These are phyloP conservation scores for Acleris emargana DNA, from an alignment of 2,888 invertebrate genomes.

Conservation along the genomic window DNA sequence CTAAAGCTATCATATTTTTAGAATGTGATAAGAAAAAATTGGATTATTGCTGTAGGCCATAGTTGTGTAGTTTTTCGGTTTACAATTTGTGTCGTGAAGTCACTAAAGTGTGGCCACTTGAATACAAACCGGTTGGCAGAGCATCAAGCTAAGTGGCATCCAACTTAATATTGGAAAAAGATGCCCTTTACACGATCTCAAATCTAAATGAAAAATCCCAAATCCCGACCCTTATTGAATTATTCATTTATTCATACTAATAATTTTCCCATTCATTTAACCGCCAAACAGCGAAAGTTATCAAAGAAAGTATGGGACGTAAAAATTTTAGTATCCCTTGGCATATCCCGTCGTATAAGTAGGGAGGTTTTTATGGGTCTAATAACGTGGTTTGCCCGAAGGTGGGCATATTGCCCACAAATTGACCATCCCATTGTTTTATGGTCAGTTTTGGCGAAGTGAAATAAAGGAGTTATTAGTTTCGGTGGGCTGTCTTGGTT, in stretches of 20 bases:
- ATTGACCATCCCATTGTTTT: slow-evolving; percentile 45
- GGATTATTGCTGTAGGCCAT: too few species aligned
- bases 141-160: too few species aligned
- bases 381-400: slow-evolving; percentile 48
- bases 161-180: too few species aligned
- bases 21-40: too few species aligned
- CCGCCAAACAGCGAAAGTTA: slow-evolving; percentile 40
- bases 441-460: slow-evolving; percentile 39
- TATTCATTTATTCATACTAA: slow-evolving; percentile 51
- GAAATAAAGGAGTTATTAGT: slow-evolving; percentile 35
- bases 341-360: slow-evolving; percentile 48
- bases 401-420: slow-evolving; percentile 43
- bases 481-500: background rate
- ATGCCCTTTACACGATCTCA: background rate
- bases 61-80: too few species aligned
- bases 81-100: too few species aligned
- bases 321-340: slow-evolving; percentile 55
- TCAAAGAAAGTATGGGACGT: slow-evolving; percentile 47
- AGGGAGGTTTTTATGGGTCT: slow-evolving; percentile 50
- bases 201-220: slow-evolving; percentile 13
- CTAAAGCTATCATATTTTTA: too few species aligned
- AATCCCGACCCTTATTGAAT: slow-evolving; percentile 42
- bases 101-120: too few species aligned
- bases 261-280: slow-evolving; percentile 52
- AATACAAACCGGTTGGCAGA: too few species aligned